Evolutionary conservation across 1,140 invertebrate genomes (phyloP), one percentile per base, ranked within the genome.

Genomic region (Leptonema lineaticorne): DNA sequence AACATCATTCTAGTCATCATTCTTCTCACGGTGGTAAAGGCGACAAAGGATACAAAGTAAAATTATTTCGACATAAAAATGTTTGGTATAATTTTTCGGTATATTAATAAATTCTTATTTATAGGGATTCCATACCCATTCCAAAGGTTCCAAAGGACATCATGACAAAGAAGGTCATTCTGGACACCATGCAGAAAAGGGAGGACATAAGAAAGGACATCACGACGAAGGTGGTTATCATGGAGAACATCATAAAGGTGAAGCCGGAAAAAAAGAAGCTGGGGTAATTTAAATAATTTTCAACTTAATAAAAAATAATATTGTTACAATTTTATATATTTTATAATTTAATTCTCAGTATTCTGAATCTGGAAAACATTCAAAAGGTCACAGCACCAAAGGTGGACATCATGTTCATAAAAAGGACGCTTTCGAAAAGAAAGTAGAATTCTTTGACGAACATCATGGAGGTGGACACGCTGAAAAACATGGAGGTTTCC

Each of bases 341-440:
- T 48, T 60, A 37, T 20, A 26, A 57, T 60, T 53, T 48, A 5
- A 18, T 58, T 37, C 73, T 11, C 70, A 85, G 84, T 85, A 83
- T 68, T 83, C 83, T 26, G 88, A 90, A 73, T 82, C 85, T 0
- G 88, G 86, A 0, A 85, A 88, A 71, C 87, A 89, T 67, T 84
- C 85, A 11, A 89, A 90, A 75, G 88, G 88, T 0, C 87, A 89
- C 75, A 88, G 85, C 74, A 89, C 88, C 0, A 89, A 89, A 76
- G 89, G 89, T 5, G 85, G 86, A 72, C 89, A 90, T 71, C 88
- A 87, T 70, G 84, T 90, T 27, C 87, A 88, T 73, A 90, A 90
- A 74, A 89, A 89, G 75, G 87, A 90, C 66, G 88, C 89, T 71
- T 90, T 89, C 73, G 85, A 88, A 69, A 90, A 89, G 76, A 88